Conservation (phyloP, 2,113 vertebrate genomes). For the Notiomystis cincta region DNA sequence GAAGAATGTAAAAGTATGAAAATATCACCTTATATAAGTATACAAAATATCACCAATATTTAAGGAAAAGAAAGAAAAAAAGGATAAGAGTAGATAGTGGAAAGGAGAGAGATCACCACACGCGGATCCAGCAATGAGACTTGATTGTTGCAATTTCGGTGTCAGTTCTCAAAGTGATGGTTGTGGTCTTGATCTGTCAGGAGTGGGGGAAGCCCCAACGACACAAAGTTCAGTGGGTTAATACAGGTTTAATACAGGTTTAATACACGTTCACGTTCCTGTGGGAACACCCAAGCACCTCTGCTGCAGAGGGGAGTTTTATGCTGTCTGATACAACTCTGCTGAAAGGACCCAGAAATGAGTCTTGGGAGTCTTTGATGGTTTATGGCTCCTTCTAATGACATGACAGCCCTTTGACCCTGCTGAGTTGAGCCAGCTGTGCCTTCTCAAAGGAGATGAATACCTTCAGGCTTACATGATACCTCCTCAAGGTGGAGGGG, state of each 20-base stretch:
- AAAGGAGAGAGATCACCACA: not conserved
- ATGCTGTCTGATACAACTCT: not conserved
- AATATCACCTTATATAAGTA: not conserved
- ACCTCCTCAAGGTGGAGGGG: rapidly evolving
- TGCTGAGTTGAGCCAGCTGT: not conserved
- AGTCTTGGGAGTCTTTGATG: not conserved
- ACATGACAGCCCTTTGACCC: not conserved
- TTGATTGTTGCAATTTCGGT: not conserved
- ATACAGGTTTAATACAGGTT: too few species aligned
- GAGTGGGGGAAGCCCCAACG: not conserved
- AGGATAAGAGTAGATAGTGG: not conserved
- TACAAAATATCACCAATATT: not conserved
- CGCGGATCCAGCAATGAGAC: not conserved
- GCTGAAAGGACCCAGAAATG: not conserved
- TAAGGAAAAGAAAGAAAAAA: not conserved
- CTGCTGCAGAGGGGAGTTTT: not conserved
- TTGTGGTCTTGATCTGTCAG: not conserved
- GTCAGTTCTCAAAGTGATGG: not conserved
- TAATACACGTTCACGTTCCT: rapidly evolving
- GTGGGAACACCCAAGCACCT: not conserved
- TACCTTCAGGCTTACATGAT: not conserved
- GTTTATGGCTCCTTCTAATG: not conserved
- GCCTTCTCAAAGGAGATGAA: not conserved
- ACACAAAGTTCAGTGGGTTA: not conserved
- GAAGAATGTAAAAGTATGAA: not conserved